Base-by-base conservation (phyloP, 2,113 vertebrate species). In the Tretioscincus oriximinensis region DNA sequence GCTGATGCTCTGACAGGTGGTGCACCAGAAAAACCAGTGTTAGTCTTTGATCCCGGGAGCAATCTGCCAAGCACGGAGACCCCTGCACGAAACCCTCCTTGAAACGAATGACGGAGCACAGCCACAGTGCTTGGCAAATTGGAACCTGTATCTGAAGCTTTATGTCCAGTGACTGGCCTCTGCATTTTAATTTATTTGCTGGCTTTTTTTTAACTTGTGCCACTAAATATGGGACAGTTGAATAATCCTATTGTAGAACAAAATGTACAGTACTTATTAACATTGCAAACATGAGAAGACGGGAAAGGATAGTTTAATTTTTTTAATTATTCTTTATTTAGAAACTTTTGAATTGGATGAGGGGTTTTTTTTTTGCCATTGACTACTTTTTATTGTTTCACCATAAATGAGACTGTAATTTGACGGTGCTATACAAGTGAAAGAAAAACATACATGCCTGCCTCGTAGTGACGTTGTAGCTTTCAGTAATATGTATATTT, bases 391-490 rank as follows among this genome's bases (percentile, higher is more conserved):
- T 96, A 96, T 97, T 97, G 96, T 96, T 94, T 95, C 96, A 97
- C 94, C 95, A 96, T 98, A 97, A 96, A 97, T 24, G 94, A 96
- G 94, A 93, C 94, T 95, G 97, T 94, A 95, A 96, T 97, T 82
- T 96, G 96, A 98, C 94, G 97, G 98, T 99, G 98, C 98, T 98
- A 97, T 96, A 92, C 95, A 96, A 97, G 96, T 95, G 94, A 92
- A 96, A 83, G 95, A 92, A 82, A 95, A 93, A 93, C 91, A 95
- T 93, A 95, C 96, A 96, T 97, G 97, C 97, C 98, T 98, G 98
- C 97, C 98, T 98, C 96, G 95, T 99, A 95, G 97, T 98, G 96
- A 96, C 95, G 94, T 98, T 84, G 95, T 98, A 98, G 97, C 96
- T 92, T 96, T 97, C 96, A 87, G 95, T 98, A 94, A 96, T 91